Evolutionary conservation across 2,113 vertebrate genomes (phyloP).

Genomic region (Atrichornis clamosus): DNA sequence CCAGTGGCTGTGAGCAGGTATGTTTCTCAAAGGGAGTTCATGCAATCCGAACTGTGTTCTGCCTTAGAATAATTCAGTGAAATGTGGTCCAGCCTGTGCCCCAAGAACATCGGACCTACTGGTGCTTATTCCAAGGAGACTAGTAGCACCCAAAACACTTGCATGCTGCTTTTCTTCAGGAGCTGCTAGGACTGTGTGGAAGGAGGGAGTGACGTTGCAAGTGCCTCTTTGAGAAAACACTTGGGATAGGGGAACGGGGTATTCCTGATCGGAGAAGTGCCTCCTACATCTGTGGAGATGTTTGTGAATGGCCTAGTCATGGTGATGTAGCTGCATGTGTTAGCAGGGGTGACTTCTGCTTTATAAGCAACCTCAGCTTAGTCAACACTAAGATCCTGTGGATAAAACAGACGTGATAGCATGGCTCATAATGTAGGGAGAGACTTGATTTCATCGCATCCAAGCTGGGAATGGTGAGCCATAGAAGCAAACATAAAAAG

Average conservation of each 20-base stretch:
- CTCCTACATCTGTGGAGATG: neutral
- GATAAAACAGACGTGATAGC: neutral
- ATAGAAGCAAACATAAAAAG: neutral
- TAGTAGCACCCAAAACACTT: neutral
- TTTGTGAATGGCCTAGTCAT: neutral
- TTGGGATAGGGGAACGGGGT: neutral
- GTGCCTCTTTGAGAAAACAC: neutral
- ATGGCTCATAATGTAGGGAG: neutral
- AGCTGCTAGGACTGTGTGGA: neutral
- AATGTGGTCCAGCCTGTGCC: neutral
- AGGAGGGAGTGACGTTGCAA: neutral
- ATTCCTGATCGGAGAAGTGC: neutral
- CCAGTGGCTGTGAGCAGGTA: neutral
- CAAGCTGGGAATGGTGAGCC: neutral
- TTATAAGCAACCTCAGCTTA: neutral
- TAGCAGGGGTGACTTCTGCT: neutral
- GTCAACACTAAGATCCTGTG: neutral
- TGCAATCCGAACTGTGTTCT: neutral
- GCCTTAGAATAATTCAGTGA: neutral
- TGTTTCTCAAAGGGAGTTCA: neutral
- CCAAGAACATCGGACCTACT: neutral
- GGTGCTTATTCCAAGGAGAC: neutral
- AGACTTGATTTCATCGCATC: neutral
- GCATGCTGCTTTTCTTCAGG: neutral
- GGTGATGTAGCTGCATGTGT: neutral